Conservation (phyloP, 2,888 invertebrate species). For the Epinotia nisella region DNA sequence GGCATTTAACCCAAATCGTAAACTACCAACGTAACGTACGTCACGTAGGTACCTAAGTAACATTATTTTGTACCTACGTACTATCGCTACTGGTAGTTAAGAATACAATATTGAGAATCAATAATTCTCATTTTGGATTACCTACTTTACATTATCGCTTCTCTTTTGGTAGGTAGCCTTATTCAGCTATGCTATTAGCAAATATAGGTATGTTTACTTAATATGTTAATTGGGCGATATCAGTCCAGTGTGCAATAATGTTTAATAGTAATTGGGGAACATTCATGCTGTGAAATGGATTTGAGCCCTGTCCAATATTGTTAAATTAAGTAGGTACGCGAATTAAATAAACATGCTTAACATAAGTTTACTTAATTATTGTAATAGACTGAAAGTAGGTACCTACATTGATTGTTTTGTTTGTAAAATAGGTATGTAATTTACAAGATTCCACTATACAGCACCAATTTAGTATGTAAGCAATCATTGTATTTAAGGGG, state of each 20-base stretch:
- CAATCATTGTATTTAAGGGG: conserved; percentile 30
- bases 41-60: no score
- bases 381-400: conserved; percentile 15
- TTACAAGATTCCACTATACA: conserved; percentile 20
- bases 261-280: conserved; percentile 5
- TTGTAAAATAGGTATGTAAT: conserved; percentile 8
- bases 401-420: neutral
- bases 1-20: no score
- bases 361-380: conserved; percentile 13
- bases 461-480: conserved; percentile 32
- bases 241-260: conserved; percentile 14
- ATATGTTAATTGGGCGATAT: neutral
- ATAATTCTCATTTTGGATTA: neutral
- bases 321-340: conserved; percentile 5
- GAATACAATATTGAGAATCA: neutral
- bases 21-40: no score
- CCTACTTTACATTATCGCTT: neutral
- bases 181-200: neutral
- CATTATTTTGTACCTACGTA: no score
- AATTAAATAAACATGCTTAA: conserved; percentile 18
- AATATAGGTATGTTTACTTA: no score
- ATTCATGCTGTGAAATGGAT: conserved; percentile 20
- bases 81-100: no score
- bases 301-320: conserved; percentile 30
- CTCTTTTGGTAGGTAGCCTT: no score